Base-by-base conservation (phyloP, 1,140 invertebrate genomes). In the Proctacanthus coquilletti region DNA sequence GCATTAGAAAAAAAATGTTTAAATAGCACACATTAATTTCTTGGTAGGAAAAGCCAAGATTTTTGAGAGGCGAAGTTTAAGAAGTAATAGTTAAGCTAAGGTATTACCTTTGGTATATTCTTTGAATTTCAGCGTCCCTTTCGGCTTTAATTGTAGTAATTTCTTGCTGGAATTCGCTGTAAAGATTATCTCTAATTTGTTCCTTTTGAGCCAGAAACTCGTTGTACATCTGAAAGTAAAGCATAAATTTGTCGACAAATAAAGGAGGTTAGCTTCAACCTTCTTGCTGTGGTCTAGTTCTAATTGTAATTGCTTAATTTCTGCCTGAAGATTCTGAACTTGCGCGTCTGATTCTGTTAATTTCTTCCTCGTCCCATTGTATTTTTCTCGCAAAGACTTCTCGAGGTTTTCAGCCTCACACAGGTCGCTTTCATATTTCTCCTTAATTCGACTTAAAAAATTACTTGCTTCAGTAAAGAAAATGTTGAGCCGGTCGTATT, bases 371-470 rank as follows among this genome's bases (percentile, higher is more conserved):
- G 64, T 51, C 41, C 74, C 65, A 1, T 57, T 63, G 36, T 72
- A 71, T 46, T 62, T 65, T 6, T 60, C 55, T 2, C 53, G 46
- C 20, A 57, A 29, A 5, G 45, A 61, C 42, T 65, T 68, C 56
- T 78, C 65, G 33, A 66, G 64, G 50, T 66, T 56, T 40, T 75
- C 77, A 19, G 77, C 47, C 38, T 77, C 68, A 38, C 67, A 62
- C 20, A 84, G 47, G 47, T 84, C 80, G 15, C 65, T 62, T 40
- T 82, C 76, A 42, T 75, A 80, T 52, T 82, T 79, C 29, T 84
- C 79, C 50, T 72, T 77, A 4, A 80, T 57, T 40, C 77, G 68
- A 47, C 80, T 83, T n/a, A 42, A 15, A 43, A 43, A 46, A 13
- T 25, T 1, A 8, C 6, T 2, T 5, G 42, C n/a, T n/a, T n/a